Conservation (phyloP, 1,140 invertebrate species). For the Atta cephalotes region DNA sequence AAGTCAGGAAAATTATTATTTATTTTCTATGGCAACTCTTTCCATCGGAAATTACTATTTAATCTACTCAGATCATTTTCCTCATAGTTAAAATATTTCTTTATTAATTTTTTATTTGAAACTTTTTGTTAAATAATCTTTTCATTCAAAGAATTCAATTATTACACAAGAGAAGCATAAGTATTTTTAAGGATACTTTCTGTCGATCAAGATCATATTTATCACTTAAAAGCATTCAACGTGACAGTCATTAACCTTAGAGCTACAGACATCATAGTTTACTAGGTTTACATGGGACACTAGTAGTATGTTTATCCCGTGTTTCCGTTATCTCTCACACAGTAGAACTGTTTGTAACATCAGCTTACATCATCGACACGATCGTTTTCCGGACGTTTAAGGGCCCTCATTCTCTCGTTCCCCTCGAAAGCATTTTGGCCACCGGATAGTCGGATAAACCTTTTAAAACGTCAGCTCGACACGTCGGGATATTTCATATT, state of each 20-base stretch:
- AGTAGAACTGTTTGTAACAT: conserved; percentile 34
- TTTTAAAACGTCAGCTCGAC: conserved; percentile 43
- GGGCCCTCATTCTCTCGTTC: no score
- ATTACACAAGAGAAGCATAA: not conserved
- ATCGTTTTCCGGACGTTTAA: conserved; percentile 37
- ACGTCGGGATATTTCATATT: conserved; percentile 50
- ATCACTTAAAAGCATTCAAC: conserved; percentile 24
- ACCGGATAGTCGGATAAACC: conserved; percentile 49
- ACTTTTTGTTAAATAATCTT: not conserved
- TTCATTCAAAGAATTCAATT: not conserved
- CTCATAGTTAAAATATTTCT: no score
- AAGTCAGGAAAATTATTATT: no score
- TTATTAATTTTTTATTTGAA: not conserved
- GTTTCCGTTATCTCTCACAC: conserved; percentile 45
- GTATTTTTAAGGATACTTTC: conserved; percentile 1
- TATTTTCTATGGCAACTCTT: no score
- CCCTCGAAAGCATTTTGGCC: conserved; percentile 24
- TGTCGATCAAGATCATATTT: not conserved
- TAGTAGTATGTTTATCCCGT: not conserved
- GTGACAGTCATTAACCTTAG: not conserved
- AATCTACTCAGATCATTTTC: no score
- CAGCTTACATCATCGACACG: conserved; percentile 37
- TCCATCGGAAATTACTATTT: no score
- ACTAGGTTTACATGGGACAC: conserved; percentile 1
- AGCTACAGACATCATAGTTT: not conserved